Evolutionary conservation across 2,888 invertebrate species (phyloP), one percentile per base, ranked within the genome.

Genomic region (Boloria selene): DNA sequence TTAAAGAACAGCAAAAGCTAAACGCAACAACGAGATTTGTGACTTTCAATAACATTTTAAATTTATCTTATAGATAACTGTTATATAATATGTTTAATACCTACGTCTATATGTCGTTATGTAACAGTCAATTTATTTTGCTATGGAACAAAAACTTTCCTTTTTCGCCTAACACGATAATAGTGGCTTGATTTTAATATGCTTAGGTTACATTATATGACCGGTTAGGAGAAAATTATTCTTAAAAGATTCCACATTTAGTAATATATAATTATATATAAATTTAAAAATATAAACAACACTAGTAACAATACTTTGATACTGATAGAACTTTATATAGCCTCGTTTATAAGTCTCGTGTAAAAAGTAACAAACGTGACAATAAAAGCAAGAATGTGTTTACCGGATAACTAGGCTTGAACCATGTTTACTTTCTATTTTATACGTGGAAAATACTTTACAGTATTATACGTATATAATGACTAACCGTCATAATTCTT

Each of bases 91-190:
- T 50, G 42, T 14, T 38, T 26, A 50, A 61, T 51, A n/a, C n/a
- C n/a, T n/a, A 54, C 44, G 49, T 55, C 50, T 61, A 17, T 16
- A 53, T 14, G 17, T 49, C 47, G 47, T 65, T 65, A 65, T 50
- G 61, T 68, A 62, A 65, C 42, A 58, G 49, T 16, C 47, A 14
- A 49, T 14, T 18, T 14, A 53, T 42, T 47, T 42, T 54, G 31
- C 54, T 65, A 59, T 58, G 49, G 50, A 49, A 47, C 17, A 61
- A 49, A 26, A 62, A 61, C 65, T 65, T 65, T 65, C 61, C 61
- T 62, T 58, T 53, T 18, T 22, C 18, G 58, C 52, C 52, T 55
- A 52, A 58, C 45, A 22, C 45, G 50, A 49, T n/a, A n/a, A 53
- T 50, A 53, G 13, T 58, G 61, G 10, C 53, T 45, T 62, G 61